Evolutionary conservation across 37 sponge, comb jelly and placozoan genomes (phyloP).

Genomic region (Halichondria panicea): DNA sequence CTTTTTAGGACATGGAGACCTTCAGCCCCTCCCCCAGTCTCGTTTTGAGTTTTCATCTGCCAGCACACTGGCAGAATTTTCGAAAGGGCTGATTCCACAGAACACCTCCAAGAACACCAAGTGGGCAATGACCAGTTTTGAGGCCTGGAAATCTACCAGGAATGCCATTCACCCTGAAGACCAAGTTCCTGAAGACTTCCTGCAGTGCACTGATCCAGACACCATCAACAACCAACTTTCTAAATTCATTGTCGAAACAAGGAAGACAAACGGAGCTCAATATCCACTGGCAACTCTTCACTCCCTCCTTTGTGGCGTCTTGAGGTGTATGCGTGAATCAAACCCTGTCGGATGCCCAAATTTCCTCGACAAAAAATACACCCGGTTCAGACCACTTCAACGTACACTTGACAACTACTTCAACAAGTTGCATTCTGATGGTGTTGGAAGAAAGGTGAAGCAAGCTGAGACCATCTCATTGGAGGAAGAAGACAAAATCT

Average conservation of each 20-base stretch:
- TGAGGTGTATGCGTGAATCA: background rate
- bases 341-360: background rate
- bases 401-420: constrained; percentile 4
- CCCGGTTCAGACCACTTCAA: constrained; percentile 7
- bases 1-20: too few relatives aligned
- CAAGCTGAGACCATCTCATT: background rate
- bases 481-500: constrained; percentile 14
- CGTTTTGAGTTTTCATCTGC: background rate
- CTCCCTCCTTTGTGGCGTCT: constrained; percentile 3
- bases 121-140: constrained; percentile 15
- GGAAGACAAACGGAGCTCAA: background rate
- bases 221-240: constrained; percentile 2
- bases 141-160: constrained; percentile 3
- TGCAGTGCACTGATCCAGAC: background rate
- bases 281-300: constrained; percentile 15
- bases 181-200: constrained; percentile 1
- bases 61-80: background rate
- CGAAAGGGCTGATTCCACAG: background rate
- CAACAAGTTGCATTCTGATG: background rate
- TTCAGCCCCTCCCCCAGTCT: too few relatives aligned
- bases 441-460: constrained; percentile 8
- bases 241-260: background rate
- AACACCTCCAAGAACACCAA: constrained; percentile 9
- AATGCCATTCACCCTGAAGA: background rate
- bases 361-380: constrained; percentile 26